Conservation (phyloP, 1,140 invertebrate genomes). For the Globodera rostochiensis region DNA sequence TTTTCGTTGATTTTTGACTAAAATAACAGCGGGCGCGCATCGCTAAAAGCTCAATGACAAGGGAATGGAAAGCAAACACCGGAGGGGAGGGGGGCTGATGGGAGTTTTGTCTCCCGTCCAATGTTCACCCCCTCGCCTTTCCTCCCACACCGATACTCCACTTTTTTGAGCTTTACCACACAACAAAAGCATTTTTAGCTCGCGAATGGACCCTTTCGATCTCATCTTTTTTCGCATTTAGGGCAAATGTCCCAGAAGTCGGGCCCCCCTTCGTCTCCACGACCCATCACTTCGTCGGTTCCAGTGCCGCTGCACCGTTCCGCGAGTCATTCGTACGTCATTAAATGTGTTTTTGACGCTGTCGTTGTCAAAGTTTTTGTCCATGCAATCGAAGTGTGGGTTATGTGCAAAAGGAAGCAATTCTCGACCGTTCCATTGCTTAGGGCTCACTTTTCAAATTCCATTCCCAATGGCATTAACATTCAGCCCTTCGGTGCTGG, state of each 20-base stretch:
- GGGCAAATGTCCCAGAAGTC: neutral
- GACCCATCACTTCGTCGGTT: conserved; percentile 13
- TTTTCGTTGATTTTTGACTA: neutral
- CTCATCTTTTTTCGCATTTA: neutral
- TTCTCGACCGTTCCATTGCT: too few relatives aligned
- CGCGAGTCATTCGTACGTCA: conserved; percentile 42
- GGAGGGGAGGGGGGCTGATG: neutral
- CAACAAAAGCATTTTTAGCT: too few relatives aligned
- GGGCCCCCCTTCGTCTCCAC: neutral
- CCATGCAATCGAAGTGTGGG: too few relatives aligned
- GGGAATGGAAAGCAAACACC: neutral
- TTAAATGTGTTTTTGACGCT: too few relatives aligned
- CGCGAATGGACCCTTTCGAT: neutral
- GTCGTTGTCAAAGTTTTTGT: too few relatives aligned
- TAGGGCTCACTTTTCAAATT: too few relatives aligned
- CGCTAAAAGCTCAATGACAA: neutral
- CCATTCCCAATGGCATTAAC: too few relatives aligned
- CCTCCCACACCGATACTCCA: neutral
- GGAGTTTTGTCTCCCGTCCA: neutral
- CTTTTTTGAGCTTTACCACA: neutral
- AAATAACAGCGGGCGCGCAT: neutral
- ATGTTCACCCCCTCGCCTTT: neutral
- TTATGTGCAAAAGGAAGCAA: too few relatives aligned
- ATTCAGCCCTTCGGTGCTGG: conserved; percentile 54
- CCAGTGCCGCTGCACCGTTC: conserved; percentile 51